These are phyloP conservation scores for Leptinotarsa haldemani DNA, from an alignment of 2,888 invertebrate species.

Conservation along the genomic window DNA sequence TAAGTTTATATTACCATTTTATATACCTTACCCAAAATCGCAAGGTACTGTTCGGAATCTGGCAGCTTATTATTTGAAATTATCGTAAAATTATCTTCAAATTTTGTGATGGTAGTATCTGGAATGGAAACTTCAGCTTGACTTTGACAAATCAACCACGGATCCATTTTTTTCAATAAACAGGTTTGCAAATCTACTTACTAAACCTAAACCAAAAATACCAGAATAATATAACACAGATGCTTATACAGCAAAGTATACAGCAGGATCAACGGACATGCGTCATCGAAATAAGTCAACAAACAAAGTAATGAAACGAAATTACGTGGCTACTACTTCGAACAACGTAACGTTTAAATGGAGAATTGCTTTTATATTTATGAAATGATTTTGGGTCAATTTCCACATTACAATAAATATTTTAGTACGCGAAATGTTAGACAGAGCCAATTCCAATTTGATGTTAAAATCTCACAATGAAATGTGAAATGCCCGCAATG, in stretches of 20 bases:
- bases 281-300: no score
- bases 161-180: constrained; percentile 49
- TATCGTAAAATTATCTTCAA: constrained; percentile 61
- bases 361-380: not conserved
- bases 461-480: no score
- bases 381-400: no score
- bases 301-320: not conserved
- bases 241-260: no score
- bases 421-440: no score
- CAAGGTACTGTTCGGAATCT: constrained; percentile 59
- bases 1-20: not conserved
- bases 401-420: no score
- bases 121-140: constrained; percentile 41
- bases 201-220: no score
- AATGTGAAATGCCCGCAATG: no score
- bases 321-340: not conserved
- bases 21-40: constrained; percentile 55
- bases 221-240: no score
- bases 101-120: constrained; percentile 52
- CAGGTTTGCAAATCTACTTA: not conserved
- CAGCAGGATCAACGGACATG: no score
- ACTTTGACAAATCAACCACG: constrained; percentile 53
- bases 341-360: not conserved
- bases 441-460: no score
- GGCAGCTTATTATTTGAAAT: constrained; percentile 52